phyloP scores from a whole-genome alignment of 2,888 invertebrate species.

The Acronicta aceris region DNA sequence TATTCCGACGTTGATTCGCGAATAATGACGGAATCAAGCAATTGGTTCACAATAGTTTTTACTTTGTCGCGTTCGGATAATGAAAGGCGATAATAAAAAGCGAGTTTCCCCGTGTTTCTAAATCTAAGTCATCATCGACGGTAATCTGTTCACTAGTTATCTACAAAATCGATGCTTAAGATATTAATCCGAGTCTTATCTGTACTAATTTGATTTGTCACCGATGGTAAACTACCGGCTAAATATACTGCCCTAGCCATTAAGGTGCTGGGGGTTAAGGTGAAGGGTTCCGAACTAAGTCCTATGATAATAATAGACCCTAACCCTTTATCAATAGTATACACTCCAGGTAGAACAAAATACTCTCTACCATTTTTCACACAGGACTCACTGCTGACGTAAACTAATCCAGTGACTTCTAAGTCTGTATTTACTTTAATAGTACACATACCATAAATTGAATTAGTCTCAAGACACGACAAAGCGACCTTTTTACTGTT shows the following conservation, averaged over 20 bases:
- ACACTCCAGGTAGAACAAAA: not conserved
- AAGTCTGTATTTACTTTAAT: not conserved
- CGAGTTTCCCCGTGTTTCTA: not conserved
- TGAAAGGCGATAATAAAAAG: not conserved
- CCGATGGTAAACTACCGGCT: not conserved
- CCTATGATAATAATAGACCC: not conserved
- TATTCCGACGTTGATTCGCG: not conserved
- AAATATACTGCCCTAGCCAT: not conserved
- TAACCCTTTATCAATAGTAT: not conserved
- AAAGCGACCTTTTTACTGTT: not conserved
- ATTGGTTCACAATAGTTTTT: not conserved
- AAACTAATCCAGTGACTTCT: not conserved
- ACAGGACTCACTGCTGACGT: not conserved
- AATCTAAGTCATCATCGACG: not conserved
- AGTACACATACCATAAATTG: not conserved
- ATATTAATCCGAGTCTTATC: not conserved
- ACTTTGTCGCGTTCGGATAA: constrained; percentile 1
- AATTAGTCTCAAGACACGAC: not conserved
- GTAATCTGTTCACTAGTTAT: not conserved
- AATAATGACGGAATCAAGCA: not conserved
- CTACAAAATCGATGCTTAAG: not conserved
- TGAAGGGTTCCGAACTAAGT: not conserved
- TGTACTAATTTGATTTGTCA: not conserved
- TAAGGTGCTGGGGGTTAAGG: not conserved
- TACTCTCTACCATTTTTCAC: not conserved